phyloP scores from a whole-genome alignment of 2,797 vertebrate genomes.

The Gymnopithys bicolor region DNA sequence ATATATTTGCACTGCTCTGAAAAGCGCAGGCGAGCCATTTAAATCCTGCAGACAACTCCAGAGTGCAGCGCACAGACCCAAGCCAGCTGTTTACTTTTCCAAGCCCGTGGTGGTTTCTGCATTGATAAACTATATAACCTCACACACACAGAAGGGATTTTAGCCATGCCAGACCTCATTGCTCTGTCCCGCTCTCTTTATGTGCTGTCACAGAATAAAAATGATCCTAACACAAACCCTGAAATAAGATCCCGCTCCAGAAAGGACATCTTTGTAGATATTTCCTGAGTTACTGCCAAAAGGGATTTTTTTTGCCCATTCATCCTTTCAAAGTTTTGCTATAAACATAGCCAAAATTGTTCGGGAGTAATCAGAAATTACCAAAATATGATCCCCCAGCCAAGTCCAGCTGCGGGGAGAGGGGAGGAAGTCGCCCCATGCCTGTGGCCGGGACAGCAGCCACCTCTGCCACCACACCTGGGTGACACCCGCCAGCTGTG shows the following conservation, averaged over 20 bases:
- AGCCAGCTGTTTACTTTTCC: conserved; percentile 70
- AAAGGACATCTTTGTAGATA: conserved; percentile 59
- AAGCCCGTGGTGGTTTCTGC: conserved; percentile 61
- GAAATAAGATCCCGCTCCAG: conserved; percentile 53
- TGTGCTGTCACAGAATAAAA: conserved; percentile 55
- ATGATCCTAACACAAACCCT: conserved; percentile 47
- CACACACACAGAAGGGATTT: conserved; percentile 60
- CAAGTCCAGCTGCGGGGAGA: not conserved
- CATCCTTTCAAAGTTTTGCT: conserved; percentile 63
- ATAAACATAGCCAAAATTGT: conserved; percentile 53
- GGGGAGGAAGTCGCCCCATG: not conserved
- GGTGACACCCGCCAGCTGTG: fast-evolving
- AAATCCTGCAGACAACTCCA: conserved; percentile 21
- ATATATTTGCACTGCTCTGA: not conserved
- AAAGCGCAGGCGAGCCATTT: conserved; percentile 21
- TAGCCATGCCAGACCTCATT: conserved; percentile 47
- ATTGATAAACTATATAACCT: conserved; percentile 68
- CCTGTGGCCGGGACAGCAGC: not conserved
- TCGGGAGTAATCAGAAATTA: conserved; percentile 55
- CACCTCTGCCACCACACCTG: conserved; percentile 7
- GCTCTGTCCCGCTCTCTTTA: conserved; percentile 40
- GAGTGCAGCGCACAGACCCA: conserved; percentile 4
- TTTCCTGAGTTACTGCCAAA: conserved; percentile 59
- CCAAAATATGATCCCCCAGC: conserved; percentile 16
- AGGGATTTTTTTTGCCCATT: conserved; percentile 30